phyloP scores from a whole-genome alignment of 2,113 vertebrate species.

The Panthera leo region DNA sequence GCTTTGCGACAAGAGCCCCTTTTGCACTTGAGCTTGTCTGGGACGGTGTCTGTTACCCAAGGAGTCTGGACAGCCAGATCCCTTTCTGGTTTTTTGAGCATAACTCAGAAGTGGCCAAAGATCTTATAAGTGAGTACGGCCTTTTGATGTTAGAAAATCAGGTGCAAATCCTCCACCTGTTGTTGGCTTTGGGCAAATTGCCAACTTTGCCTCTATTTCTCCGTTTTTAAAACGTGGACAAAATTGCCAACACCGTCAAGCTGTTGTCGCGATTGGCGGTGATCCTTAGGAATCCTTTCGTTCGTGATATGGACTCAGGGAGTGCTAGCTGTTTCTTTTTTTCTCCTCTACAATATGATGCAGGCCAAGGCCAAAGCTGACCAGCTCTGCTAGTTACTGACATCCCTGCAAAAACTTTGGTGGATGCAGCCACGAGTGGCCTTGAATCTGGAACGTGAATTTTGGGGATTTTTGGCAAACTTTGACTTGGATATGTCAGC shows the following conservation, averaged over 20 bases:
- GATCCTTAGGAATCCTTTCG: not conserved
- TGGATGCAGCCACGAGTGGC: not conserved
- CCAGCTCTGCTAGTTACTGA: not conserved
- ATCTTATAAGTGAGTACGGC: not conserved
- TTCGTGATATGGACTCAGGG: not conserved
- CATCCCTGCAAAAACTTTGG: not conserved
- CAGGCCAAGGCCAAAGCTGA: not conserved
- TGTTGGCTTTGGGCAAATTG: not conserved
- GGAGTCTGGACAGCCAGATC: not conserved
- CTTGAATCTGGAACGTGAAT: not conserved
- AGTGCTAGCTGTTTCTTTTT: not conserved
- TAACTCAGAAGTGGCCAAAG: not conserved
- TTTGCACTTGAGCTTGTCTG: not conserved
- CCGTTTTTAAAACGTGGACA: not conserved
- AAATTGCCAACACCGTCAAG: not conserved
- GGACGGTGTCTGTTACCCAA: accelerated
- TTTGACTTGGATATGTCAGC: not conserved
- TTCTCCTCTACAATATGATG: not conserved
- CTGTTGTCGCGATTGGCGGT: not conserved
- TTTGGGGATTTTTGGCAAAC: not conserved
- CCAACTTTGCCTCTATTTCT: not conserved
- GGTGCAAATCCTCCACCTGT: not conserved
- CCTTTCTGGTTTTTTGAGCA: not conserved
- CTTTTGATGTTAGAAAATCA: not conserved
- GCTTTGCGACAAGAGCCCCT: not conserved